These are phyloP conservation scores for Chiridota heheva DNA, from an alignment of 35 echinoderm and acorn worm species.

Conservation along the genomic window DNA sequence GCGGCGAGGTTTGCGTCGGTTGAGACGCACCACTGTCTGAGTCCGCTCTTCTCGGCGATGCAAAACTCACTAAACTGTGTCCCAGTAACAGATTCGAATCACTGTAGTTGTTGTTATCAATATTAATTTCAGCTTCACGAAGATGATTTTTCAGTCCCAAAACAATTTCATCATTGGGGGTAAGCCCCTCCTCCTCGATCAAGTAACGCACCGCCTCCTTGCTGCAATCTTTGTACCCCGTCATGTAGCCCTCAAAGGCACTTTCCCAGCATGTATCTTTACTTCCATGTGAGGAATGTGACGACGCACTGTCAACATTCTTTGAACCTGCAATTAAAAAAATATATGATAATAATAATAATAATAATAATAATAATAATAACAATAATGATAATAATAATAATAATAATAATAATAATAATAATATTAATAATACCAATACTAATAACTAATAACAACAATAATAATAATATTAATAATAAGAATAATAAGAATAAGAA, in stretches of 20 bases:
- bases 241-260: conserved; percentile 43
- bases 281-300: conserved; percentile 26
- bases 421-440: no score
- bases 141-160: conserved; percentile 36
- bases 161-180: conserved; percentile 34
- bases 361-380: no score
- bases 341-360: no score
- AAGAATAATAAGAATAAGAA: no score
- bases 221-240: conserved; percentile 42
- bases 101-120: conserved; percentile 27
- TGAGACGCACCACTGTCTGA: not conserved
- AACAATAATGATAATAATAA: no score
- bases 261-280: conserved; percentile 33
- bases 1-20: not conserved
- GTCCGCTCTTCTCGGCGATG: no score
- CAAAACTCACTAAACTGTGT: conserved; percentile 42
- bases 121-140: conserved; percentile 26
- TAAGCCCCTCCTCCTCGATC: conserved; percentile 42
- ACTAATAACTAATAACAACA: no score
- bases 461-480: no score
- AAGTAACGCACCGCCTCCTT: conserved; percentile 41
- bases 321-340: no score
- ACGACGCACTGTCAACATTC: conserved; percentile 20
- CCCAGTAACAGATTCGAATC: conserved; percentile 10
- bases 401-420: no score